Conservation (phyloP, 2,888 invertebrate species). For the Salpingus planirostris region DNA sequence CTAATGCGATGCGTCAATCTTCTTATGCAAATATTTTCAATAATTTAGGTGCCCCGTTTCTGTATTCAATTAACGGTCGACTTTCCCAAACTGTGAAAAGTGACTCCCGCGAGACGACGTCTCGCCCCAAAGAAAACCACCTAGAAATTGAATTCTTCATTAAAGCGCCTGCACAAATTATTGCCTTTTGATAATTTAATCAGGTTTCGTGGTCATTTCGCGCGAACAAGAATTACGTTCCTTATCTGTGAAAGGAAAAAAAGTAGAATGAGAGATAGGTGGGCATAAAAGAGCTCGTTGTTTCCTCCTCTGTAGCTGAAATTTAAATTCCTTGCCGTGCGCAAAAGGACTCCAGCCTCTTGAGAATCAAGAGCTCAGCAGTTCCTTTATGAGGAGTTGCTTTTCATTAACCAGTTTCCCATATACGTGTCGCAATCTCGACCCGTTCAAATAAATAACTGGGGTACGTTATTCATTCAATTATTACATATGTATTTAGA, state of each 20-base stretch:
- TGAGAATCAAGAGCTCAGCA: slow-evolving; percentile 7
- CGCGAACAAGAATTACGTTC: too few species aligned
- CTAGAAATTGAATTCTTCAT: slow-evolving; percentile 9
- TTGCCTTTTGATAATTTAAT: too few species aligned
- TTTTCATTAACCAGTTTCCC: slow-evolving; percentile 6
- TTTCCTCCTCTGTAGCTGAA: slow-evolving; percentile 1
- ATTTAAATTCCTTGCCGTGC: slow-evolving; percentile 2
- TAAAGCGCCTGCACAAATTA: too few species aligned
- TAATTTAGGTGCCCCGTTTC: slow-evolving; percentile 7
- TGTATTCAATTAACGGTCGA: slow-evolving; percentile 9
- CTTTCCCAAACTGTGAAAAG: slow-evolving; percentile 9
- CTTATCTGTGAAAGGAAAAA: too few species aligned
- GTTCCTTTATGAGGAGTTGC: slow-evolving; percentile 2
- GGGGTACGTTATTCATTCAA: too few species aligned
- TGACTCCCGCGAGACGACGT: slow-evolving; percentile 9
- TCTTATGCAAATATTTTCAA: slow-evolving; percentile 5
- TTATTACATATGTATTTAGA: neutral
- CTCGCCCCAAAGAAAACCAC: slow-evolving; percentile 6
- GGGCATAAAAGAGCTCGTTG: too few species aligned
- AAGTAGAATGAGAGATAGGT: too few species aligned
- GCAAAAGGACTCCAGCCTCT: slow-evolving; percentile 5
- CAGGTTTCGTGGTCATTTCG: too few species aligned
- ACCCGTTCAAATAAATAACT: too few species aligned
- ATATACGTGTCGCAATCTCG: slow-evolving; percentile 2
- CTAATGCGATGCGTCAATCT: too few species aligned